These are phyloP conservation scores for Micoletzkya japonica DNA, from an alignment of 2,888 invertebrate genomes.

Conservation along the genomic window DNA sequence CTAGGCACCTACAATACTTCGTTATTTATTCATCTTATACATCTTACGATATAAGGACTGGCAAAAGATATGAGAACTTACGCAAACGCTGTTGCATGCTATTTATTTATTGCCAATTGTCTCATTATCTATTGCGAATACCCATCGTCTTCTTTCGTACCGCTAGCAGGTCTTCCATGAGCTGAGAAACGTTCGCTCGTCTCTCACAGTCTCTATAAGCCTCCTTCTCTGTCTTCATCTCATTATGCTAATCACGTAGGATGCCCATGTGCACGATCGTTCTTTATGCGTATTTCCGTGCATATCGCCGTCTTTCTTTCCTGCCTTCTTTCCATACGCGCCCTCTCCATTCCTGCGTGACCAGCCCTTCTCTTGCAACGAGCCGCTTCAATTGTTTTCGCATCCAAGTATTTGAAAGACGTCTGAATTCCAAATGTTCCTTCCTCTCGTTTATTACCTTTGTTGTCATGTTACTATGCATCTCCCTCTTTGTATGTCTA, in stretches of 20 bases:
- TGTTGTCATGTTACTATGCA: neutral
- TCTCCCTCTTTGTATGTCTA: too few relatives aligned
- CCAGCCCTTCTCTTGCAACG: neutral
- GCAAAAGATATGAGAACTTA: too few relatives aligned
- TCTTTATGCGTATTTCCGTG: neutral
- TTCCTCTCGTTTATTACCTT: neutral
- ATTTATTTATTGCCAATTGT: too few relatives aligned
- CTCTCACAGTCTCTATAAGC: neutral
- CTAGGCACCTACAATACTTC: too few relatives aligned
- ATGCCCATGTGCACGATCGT: neutral
- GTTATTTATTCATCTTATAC: too few relatives aligned
- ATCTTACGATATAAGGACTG: too few relatives aligned
- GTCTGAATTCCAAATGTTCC: neutral
- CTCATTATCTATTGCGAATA: too few relatives aligned
- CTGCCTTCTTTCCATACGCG: neutral
- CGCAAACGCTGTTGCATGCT: too few relatives aligned
- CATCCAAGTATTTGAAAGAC: too few relatives aligned
- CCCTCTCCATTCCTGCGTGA: neutral
- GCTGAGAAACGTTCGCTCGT: neutral
- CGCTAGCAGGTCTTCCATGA: too few relatives aligned
- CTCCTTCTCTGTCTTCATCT: neutral
- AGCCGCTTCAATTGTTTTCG: too few relatives aligned
- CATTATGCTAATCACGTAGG: neutral
- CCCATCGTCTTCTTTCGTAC: too few relatives aligned
- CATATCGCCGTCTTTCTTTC: neutral